Evolutionary conservation across 2,888 invertebrate genomes (phyloP), one percentile per base, ranked within the genome.

Genomic region (Drosophila mimica): DNA sequence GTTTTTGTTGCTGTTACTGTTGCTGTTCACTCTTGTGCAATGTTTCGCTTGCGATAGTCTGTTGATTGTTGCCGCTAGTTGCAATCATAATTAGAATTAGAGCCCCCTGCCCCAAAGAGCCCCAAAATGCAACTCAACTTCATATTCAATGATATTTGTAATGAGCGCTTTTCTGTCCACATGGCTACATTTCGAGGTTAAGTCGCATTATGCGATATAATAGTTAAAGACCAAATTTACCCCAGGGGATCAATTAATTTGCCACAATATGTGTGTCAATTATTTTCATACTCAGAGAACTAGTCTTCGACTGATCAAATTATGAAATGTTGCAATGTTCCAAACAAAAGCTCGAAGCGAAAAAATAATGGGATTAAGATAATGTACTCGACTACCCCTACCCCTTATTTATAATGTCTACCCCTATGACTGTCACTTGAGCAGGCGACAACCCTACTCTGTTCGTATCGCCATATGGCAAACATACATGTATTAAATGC

Each of bases 1-100:
- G 83, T 34, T 80, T 11, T 33, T 52, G 64, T 17, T 66, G 54
- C 31, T 68, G 53, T 9, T 54, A 78, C 60, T 86, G 53, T 9
- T 54, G 81, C 60, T 86, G 86, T 33, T 81, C 86, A 79, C 43
- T 88, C 82, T 84, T 79, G 82, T 84, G 85, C 88, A 79, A 71
- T 87, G 70, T 51, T 46, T 46, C 46, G 74, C 56, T 53, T 74
- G 82, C 75, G 67, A 70, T 70, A 69, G 79, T 25, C 74, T 57
- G 56, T 43, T 62, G 52, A 60, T 70, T 68, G 74, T 48, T 58
- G 69, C 34, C 30, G 70, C 70, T 57, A 46, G 82, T 52, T 81
- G 81, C 88, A 86, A 74, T 85, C 83, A 76, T 25, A 25, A 25
- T 65, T 72, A 59, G 74, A 43, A 76, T 65, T 71, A 61, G 34